Percentiles rank a stretch among this genome's conserved stretches.
Conservation (phyloP, 2,888 invertebrate species). For the Lasioglossum malachurum region DNA sequence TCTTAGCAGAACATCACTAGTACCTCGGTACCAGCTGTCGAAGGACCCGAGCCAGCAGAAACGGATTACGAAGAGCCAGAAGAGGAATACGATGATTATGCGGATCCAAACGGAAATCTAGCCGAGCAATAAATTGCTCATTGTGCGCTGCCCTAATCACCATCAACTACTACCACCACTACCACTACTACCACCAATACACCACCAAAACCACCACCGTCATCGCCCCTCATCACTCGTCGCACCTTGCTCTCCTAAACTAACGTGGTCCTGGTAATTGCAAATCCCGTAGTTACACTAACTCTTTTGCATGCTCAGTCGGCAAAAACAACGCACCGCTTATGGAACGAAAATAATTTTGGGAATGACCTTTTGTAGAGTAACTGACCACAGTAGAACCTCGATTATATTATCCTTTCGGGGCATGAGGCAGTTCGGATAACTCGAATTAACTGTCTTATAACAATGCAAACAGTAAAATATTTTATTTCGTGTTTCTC, state of each 20-base stretch:
- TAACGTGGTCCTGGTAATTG: slow-evolving; percentile 76
- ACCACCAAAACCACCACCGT: slow-evolving; percentile 63
- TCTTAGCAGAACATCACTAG: slow-evolving; percentile 82
- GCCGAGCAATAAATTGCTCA: slow-evolving; percentile 81
- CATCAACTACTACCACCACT: slow-evolving; percentile 69
- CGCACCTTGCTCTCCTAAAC: slow-evolving; percentile 73
- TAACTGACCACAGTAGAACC: background rate
- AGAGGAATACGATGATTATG: slow-evolving; percentile 87
- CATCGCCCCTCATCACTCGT: slow-evolving; percentile 71
- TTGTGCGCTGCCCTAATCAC: slow-evolving; percentile 77
- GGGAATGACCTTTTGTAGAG: background rate
- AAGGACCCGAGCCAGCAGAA: slow-evolving; percentile 87
- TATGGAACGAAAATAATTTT: background rate
- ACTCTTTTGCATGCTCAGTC: slow-evolving; percentile 57
- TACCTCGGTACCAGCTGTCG: slow-evolving; percentile 86
- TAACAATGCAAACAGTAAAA: too few relatives aligned
- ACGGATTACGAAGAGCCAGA: slow-evolving; percentile 87
- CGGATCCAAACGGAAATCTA: slow-evolving; percentile 85
- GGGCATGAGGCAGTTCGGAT: background rate
- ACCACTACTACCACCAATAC: slow-evolving; percentile 61
- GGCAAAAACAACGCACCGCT: slow-evolving; percentile 25
- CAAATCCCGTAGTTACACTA: slow-evolving; percentile 72
- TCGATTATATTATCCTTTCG: background rate
- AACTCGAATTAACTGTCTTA: background rate
- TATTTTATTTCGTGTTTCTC: too few relatives aligned